Conservation (phyloP, 2,888 invertebrate species). For the Coenonympha glycerion region DNA sequence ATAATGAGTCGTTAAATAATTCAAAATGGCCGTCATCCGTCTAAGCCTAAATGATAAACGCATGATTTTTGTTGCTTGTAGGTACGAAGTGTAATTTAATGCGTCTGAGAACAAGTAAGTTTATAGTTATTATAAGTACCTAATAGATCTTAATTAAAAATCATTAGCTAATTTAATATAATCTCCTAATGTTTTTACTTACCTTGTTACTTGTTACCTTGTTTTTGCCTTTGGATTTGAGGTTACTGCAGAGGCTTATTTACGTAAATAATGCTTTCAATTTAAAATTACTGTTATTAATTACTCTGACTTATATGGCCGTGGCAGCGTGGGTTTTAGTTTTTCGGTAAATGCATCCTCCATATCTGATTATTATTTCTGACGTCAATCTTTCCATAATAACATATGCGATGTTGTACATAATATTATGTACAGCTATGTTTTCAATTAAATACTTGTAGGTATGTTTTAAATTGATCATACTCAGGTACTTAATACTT, state of each 20-base stretch:
- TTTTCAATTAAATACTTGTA: no score
- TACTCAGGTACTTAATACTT: no score
- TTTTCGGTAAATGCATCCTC: not conserved
- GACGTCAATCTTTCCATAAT: not conserved
- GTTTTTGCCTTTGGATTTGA: not conserved
- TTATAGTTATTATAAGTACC: not conserved
- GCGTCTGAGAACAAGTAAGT: not conserved
- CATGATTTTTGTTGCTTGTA: not conserved
- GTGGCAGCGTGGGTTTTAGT: not conserved
- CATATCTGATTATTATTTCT: not conserved
- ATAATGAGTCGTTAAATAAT: constrained; percentile 29
- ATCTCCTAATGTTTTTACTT: constrained; percentile 1
- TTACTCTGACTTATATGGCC: not conserved
- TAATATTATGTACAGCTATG: no score
- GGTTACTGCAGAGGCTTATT: not conserved
- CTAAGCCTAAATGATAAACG: not conserved
- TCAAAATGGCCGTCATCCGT: constrained; percentile 17
- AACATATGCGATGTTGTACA: no score
- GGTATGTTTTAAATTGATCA: no score
- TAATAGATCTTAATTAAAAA: not conserved
- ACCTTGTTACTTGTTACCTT: no score
- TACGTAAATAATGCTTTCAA: not conserved
- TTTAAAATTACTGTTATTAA: no score
- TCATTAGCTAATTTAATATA: no score
- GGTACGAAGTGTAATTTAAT: not conserved